Conservation (phyloP, 2,888 invertebrate genomes). For the Arge pagana region DNA sequence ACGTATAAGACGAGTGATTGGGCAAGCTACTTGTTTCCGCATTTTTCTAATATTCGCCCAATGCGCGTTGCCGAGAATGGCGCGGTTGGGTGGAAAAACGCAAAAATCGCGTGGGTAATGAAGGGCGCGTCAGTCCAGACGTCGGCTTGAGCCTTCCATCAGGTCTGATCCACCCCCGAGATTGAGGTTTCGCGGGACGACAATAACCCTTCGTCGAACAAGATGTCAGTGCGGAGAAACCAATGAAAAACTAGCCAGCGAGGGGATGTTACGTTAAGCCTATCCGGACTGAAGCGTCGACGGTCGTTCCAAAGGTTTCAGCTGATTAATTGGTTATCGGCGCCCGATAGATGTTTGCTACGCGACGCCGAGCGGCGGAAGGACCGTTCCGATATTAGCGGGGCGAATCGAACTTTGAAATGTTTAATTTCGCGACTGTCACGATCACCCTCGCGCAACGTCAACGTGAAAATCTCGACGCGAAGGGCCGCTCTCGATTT, state of each 20-base stretch:
- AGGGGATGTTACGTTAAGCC: slow-evolving; percentile 51
- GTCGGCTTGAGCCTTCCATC: background rate
- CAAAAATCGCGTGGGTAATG: background rate
- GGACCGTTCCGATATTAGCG: too few species aligned
- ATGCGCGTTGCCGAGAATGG: too few species aligned
- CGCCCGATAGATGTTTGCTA: slow-evolving; percentile 31
- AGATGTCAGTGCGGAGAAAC: slow-evolving; percentile 42
- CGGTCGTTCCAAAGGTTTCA: slow-evolving; percentile 53
- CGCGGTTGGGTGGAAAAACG: background rate
- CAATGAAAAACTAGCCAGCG: slow-evolving; percentile 38
- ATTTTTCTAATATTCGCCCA: too few species aligned
- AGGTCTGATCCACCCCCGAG: slow-evolving; percentile 13
- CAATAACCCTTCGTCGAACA: slow-evolving; percentile 27
- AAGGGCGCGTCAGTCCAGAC: background rate
- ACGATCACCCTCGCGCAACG: too few species aligned
- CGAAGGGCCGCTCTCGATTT: too few species aligned
- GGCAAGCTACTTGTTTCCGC: too few species aligned
- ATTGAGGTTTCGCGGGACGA: background rate
- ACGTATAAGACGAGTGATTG: too few species aligned
- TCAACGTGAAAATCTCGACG: too few species aligned
- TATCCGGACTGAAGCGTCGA: slow-evolving; percentile 46
- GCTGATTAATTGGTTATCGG: slow-evolving; percentile 51
- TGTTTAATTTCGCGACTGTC: too few species aligned
- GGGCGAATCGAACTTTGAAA: slow-evolving; percentile 13
- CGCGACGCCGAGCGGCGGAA: too few species aligned